Percentiles rank a stretch among this genome's conserved stretches.
Evolutionary conservation across 2,797 vertebrate genomes (phyloP).

Genomic region (Halcyon smyrnensis): DNA sequence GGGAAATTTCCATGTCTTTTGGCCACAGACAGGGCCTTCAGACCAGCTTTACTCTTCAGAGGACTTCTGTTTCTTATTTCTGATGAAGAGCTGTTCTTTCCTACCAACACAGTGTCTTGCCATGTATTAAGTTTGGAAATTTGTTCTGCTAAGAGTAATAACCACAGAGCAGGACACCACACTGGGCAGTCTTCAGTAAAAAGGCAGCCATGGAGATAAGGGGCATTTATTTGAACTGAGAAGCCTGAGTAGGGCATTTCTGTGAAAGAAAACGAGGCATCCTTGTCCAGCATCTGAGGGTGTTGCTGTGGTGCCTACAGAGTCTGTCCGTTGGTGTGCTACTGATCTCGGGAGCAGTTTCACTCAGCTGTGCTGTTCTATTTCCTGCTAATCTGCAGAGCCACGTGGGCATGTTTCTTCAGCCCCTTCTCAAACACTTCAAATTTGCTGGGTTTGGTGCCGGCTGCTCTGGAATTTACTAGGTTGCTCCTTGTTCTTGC

Average conservation of each 20-base stretch:
- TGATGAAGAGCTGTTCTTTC: background rate
- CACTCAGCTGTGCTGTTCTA: background rate
- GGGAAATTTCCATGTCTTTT: background rate
- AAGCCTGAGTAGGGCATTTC: background rate
- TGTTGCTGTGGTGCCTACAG: background rate
- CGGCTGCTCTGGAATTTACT: background rate
- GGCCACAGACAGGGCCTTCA: background rate
- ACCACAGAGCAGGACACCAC: background rate
- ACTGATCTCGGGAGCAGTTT: background rate
- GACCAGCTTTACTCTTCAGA: background rate
- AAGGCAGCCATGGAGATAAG: background rate
- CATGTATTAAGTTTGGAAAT: background rate
- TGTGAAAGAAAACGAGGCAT: background rate
- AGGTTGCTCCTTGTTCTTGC: background rate
- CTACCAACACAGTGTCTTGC: background rate
- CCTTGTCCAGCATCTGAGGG: rapidly evolving
- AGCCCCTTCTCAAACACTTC: background rate
- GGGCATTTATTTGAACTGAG: background rate
- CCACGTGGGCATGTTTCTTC: background rate
- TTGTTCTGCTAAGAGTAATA: background rate
- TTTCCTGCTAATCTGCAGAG: background rate
- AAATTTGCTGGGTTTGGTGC: background rate
- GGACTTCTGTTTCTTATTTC: background rate
- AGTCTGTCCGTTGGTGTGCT: background rate
- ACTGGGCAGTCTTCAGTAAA: background rate